A percentile compares a stretch with the other conserved stretches of the same genome.
These are phyloP conservation scores for Auanema freiburgensis DNA, from an alignment of 2,888 invertebrate species.

Conservation along the genomic window DNA sequence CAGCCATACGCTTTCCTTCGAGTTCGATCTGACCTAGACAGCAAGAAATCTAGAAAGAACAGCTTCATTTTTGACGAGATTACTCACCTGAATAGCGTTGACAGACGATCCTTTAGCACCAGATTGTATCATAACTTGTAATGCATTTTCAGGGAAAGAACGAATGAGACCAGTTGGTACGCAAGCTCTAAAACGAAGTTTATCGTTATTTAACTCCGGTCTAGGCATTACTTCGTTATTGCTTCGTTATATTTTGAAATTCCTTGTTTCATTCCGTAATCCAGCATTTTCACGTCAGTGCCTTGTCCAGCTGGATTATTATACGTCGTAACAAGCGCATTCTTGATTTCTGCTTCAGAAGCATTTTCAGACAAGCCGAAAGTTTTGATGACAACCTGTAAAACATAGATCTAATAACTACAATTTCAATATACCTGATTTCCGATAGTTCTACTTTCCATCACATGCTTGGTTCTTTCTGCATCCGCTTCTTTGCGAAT, in stretches of 20 bases:
- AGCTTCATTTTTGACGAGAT: background rate
- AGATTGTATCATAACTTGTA: conserved; percentile 97
- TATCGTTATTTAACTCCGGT: background rate
- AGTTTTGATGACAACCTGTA: conserved; percentile 67
- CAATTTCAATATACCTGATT: conserved; percentile 24
- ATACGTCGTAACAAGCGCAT: conserved; percentile 57
- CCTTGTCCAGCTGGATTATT: conserved; percentile 55
- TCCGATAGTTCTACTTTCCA: conserved; percentile 56
- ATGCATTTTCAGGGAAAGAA: conserved; percentile 88
- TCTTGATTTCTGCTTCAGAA: conserved; percentile 66
- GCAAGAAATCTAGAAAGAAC: conserved; percentile 90
- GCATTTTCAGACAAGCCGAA: conserved; percentile 70
- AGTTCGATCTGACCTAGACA: conserved; percentile 95
- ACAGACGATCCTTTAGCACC: conserved; percentile 97
- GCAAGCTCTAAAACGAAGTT: conserved; percentile 71
- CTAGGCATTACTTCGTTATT: conserved; percentile 75
- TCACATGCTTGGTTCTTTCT: conserved; percentile 70
- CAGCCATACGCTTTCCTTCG: conserved; percentile 83
- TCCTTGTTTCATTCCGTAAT: conserved; percentile 78
- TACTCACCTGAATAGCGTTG: conserved; percentile 61
- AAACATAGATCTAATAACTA: background rate
- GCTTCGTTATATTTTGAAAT: conserved; percentile 84
- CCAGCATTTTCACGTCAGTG: conserved; percentile 75
- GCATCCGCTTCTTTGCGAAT: conserved; percentile 76
- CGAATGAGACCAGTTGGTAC: conserved; percentile 81